These are phyloP conservation scores for Tanytarsus gracilentus DNA, from an alignment of 2,888 invertebrate genomes.

Conservation along the genomic window DNA sequence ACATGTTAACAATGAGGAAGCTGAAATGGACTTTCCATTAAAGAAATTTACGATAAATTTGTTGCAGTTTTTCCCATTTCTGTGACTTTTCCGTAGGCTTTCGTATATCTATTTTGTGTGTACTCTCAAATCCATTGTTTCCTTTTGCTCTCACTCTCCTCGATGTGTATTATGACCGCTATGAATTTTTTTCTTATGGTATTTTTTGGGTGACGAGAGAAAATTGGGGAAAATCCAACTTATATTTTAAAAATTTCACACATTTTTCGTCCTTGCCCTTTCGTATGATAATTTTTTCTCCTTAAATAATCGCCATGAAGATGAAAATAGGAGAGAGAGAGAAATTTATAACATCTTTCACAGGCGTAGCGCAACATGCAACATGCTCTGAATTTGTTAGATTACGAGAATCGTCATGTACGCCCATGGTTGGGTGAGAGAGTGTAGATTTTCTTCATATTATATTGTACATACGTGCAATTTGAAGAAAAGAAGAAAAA, in stretches of 20 bases:
- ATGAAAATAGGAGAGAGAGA: background rate
- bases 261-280: background rate
- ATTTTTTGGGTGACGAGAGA: too few relatives aligned
- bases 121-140: constrained; percentile 20
- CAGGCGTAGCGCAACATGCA: constrained; percentile 5
- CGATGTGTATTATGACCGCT: constrained; percentile 8
- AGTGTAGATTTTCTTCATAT: background rate
- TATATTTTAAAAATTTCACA: too few relatives aligned
- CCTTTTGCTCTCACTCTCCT: constrained; percentile 3
- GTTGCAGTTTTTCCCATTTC: background rate
- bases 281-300: constrained; percentile 17
- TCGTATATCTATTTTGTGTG: too few relatives aligned
- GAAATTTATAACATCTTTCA: background rate
- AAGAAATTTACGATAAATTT: constrained; percentile 29
- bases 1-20: too few relatives aligned
- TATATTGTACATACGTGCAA: background rate
- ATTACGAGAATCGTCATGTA: constrained; percentile 18
- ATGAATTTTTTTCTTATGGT: constrained; percentile 5
- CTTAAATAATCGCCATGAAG: background rate
- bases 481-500: too few relatives aligned
- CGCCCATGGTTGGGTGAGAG: constrained; percentile 29
- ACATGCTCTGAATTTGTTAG: constrained; percentile 13
- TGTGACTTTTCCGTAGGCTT: background rate
- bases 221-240: too few relatives aligned
- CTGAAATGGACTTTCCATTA: constrained; percentile 3